Evolutionary conservation across 2,797 vertebrate genomes (phyloP).

Genomic region (Coendou prehensilis): DNA sequence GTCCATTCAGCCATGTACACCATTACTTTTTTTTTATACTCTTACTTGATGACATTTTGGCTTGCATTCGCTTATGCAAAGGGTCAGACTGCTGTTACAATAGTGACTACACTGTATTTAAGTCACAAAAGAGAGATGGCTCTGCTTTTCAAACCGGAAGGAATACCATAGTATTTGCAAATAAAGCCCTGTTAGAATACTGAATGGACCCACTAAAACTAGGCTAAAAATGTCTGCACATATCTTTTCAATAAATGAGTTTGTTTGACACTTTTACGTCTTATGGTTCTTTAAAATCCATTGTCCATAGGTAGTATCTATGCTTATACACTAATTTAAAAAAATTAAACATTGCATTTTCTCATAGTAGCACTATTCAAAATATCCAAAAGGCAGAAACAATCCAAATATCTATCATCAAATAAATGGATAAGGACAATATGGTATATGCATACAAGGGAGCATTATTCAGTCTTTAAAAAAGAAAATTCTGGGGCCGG

Average conservation of each 20-base stretch:
- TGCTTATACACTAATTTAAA: neutral
- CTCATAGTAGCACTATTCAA: conserved; percentile 30
- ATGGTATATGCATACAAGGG: neutral
- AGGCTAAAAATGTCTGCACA: neutral
- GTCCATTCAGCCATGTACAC: neutral
- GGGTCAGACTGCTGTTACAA: neutral
- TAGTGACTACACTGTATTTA: conserved; percentile 6
- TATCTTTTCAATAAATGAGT: conserved; percentile 43
- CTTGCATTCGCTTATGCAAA: neutral
- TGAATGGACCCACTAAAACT: neutral
- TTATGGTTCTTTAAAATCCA: conserved; percentile 16
- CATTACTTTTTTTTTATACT: neutral
- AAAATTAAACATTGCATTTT: conserved; percentile 1
- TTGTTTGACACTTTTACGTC: neutral
- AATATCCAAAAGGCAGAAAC: conserved; percentile 33
- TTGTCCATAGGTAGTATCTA: neutral
- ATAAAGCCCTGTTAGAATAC: conserved; percentile 11
- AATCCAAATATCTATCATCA: neutral
- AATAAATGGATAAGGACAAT: neutral
- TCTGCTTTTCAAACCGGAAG: conserved; percentile 23
- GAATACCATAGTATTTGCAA: neutral
- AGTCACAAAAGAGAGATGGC: conserved; percentile 27
- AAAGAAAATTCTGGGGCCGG: neutral
- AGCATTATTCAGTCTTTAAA: neutral
- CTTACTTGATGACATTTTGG: conserved; percentile 10